phyloP scores from a whole-genome alignment of 1,140 invertebrate genomes.

The Leptoteleia sp. region DNA sequence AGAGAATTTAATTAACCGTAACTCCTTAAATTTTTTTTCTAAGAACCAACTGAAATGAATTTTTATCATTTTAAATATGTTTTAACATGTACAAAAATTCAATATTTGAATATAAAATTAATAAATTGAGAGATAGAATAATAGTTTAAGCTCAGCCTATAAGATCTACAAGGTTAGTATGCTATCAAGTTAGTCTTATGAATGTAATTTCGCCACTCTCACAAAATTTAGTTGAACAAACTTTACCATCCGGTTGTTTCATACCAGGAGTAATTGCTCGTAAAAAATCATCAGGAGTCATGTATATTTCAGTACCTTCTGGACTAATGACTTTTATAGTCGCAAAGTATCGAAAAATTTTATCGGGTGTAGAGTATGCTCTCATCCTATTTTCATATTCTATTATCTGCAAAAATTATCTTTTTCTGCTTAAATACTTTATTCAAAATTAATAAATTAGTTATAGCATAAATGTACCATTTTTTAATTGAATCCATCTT shows the following conservation, averaged over 20 bases:
- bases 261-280: slow-evolving; percentile 97
- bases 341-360: slow-evolving; percentile 99
- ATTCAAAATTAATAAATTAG: slow-evolving; percentile 9
- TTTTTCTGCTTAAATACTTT: slow-evolving; percentile 50
- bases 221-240: no score
- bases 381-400: slow-evolving; percentile 99
- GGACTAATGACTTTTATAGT: slow-evolving; percentile 92
- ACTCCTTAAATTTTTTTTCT: no score
- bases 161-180: slow-evolving; percentile 26
- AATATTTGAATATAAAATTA: no score
- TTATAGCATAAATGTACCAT: no score
- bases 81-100: no score
- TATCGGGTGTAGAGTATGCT: slow-evolving; percentile 97
- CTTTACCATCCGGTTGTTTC: slow-evolving; percentile 97
- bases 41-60: no score
- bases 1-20: no score
- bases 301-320: slow-evolving; percentile 91
- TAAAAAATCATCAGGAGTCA: slow-evolving; percentile 99
- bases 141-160: slow-evolving; percentile 1
- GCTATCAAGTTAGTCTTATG: slow-evolving; percentile 11
- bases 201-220: no score
- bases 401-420: slow-evolving; percentile 92
- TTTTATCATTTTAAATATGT: no score
- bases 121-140: neutral
- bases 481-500: no score